phyloP scores from a whole-genome alignment of 2,113 vertebrate genomes.

The Porphyrio hochstetteri region DNA sequence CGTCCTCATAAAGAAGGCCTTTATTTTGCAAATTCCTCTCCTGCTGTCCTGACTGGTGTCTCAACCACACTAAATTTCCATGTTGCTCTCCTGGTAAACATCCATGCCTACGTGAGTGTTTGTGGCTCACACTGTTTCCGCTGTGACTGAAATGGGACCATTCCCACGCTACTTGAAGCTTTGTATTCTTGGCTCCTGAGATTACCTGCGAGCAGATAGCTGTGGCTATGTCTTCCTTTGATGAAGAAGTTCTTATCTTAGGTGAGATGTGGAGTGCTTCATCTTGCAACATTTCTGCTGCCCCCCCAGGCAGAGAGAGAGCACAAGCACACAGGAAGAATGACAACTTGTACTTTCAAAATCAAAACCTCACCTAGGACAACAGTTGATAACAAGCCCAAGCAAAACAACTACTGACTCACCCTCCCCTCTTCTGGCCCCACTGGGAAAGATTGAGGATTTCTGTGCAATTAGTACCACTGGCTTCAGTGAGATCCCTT shows the following conservation, averaged over 20 bases:
- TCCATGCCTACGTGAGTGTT: background rate
- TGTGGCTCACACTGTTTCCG: fast-evolving
- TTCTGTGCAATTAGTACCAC: background rate
- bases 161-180: conserved; percentile 20
- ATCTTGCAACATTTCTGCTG: conserved; percentile 51
- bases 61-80: background rate
- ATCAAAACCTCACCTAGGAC: conserved; percentile 40
- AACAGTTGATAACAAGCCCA: conserved; percentile 58
- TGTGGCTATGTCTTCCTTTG: background rate
- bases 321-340: background rate
- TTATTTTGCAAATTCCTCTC: background rate
- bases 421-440: background rate
- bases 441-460: background rate
- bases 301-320: background rate
- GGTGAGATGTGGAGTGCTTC: background rate
- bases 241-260: conserved; percentile 41
- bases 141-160: background rate
- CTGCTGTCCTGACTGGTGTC: background rate
- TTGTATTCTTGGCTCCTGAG: background rate
- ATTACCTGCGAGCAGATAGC: background rate
- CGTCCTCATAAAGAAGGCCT: background rate
- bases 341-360: conserved; percentile 49
- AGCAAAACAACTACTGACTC: conserved; percentile 51
- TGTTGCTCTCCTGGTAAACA: background rate
- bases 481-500: background rate